phyloP scores from a whole-genome alignment of 2,888 invertebrate species.

The Meganola albula region DNA sequence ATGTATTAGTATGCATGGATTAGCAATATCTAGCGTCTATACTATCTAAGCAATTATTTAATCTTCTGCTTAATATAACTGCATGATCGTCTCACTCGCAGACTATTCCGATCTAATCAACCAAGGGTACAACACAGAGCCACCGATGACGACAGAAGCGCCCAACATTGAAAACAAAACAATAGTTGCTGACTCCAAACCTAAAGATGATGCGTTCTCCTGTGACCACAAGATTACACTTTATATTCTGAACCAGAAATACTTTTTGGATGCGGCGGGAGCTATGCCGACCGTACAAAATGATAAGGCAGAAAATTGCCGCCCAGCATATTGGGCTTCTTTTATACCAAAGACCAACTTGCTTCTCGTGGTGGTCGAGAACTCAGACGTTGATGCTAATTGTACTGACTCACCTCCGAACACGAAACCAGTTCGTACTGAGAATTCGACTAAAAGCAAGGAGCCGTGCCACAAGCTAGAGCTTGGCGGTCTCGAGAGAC shows the following conservation, averaged over 20 bases:
- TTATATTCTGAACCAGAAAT: slow-evolving; percentile 81
- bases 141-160: slow-evolving; percentile 33
- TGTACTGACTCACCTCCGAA: slow-evolving; percentile 78
- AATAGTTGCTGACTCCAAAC: slow-evolving; percentile 48
- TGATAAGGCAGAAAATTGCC: slow-evolving; percentile 45
- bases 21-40: slow-evolving; percentile 2
- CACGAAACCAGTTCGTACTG: slow-evolving; percentile 66
- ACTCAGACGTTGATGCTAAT: slow-evolving; percentile 29
- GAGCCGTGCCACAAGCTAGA: slow-evolving; percentile 87
- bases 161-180: slow-evolving; percentile 39
- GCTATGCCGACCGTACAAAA: slow-evolving; percentile 46
- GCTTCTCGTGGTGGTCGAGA: slow-evolving; percentile 84
- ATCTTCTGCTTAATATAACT: slow-evolving; percentile 59
- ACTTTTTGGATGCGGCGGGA: slow-evolving; percentile 57
- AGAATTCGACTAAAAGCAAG: slow-evolving; percentile 55
- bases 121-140: slow-evolving; percentile 40
- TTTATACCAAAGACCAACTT: slow-evolving; percentile 87
- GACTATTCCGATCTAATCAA: slow-evolving; percentile 43
- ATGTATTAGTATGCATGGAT: no score
- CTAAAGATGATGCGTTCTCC: slow-evolving; percentile 70
- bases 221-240: slow-evolving; percentile 86
- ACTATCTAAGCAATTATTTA: slow-evolving; percentile 25
- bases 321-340: slow-evolving; percentile 80
- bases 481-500: slow-evolving; percentile 81
- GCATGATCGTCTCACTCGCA: slow-evolving; percentile 49